A percentile compares a stretch with the other conserved stretches of the same genome.
Evolutionary conservation across 1,140 invertebrate species (phyloP).

Genomic region (Cheumatopsyche charites): DNA sequence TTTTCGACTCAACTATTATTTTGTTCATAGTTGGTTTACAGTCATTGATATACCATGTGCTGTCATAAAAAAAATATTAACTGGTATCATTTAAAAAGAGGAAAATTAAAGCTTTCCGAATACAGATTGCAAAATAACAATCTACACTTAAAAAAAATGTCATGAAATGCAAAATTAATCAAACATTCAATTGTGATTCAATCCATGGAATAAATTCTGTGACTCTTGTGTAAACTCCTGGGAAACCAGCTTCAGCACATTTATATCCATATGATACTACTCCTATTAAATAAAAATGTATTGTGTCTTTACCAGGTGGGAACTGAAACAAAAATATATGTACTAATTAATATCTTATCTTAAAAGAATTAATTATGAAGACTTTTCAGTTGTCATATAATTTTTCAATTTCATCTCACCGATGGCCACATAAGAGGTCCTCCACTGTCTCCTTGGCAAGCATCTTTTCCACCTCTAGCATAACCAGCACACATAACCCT

Average conservation of each 20-base stretch:
- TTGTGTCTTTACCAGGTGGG: constrained; percentile 29
- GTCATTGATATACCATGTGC: too few species aligned
- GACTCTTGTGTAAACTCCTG: constrained; percentile 80
- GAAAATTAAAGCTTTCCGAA: too few species aligned
- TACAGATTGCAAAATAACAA: too few species aligned
- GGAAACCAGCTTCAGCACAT: constrained; percentile 74
- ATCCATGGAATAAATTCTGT: constrained; percentile 71
- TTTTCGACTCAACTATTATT: too few species aligned
- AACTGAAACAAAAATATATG: constrained; percentile 19
- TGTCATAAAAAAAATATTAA: too few species aligned
- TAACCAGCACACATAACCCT: constrained; percentile 79
- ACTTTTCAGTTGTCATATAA: too few species aligned
- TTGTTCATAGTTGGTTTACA: too few species aligned
- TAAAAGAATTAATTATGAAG: too few species aligned
- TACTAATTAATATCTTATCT: neutral
- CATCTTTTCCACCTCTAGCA: constrained; percentile 74
- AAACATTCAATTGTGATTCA: constrained; percentile 46
- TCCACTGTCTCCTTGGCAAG: constrained; percentile 87
- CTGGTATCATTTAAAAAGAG: too few species aligned
- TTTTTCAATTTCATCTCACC: constrained; percentile 33
- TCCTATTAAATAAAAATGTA: constrained; percentile 63
- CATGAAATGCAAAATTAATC: neutral
- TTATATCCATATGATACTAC: constrained; percentile 76
- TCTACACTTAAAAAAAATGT: neutral
- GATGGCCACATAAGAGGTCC: constrained; percentile 75